Evolutionary conservation across 2,797 vertebrate species (phyloP).

Genomic region (Macropodus opercularis): DNA sequence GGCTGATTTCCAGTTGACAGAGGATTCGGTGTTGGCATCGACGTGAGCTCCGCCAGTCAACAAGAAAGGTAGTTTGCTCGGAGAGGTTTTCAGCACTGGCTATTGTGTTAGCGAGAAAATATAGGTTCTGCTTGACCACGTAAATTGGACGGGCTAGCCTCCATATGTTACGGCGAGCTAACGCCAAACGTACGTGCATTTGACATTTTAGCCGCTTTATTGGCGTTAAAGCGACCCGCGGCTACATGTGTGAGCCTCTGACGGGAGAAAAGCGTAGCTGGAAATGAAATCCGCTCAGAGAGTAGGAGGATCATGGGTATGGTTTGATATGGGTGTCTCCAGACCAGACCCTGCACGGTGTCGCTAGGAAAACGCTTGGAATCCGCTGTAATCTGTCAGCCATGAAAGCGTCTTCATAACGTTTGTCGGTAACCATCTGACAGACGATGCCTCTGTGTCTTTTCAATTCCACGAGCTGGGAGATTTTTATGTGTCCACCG

Average conservation of each 20-base stretch:
- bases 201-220: background rate
- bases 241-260: background rate
- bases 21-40: conserved; percentile 34
- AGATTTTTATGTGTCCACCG: conserved; percentile 44
- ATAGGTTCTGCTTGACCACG: conserved; percentile 65
- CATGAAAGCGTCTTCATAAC: conserved; percentile 21
- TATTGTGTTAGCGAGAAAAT: conserved; percentile 75
- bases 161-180: conserved; percentile 40
- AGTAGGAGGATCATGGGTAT: conserved; percentile 58
- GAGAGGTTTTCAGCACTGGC: conserved; percentile 52
- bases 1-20: conserved; percentile 11
- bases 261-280: conserved; percentile 22
- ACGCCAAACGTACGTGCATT: conserved; percentile 7
- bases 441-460: background rate
- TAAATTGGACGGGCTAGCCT: conserved; percentile 49
- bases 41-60: conserved; percentile 41
- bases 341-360: conserved; percentile 34
- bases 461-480: conserved; percentile 26
- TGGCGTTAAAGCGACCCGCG: background rate
- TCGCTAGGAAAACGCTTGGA: conserved; percentile 25
- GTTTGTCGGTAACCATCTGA: background rate
- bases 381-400: background rate
- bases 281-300: conserved; percentile 28
- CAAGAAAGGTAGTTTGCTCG: conserved; percentile 67
- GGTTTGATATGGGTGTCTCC: conserved; percentile 75